Conservation (phyloP, 2,113 vertebrate genomes). For the Anas platyrhynchos region DNA sequence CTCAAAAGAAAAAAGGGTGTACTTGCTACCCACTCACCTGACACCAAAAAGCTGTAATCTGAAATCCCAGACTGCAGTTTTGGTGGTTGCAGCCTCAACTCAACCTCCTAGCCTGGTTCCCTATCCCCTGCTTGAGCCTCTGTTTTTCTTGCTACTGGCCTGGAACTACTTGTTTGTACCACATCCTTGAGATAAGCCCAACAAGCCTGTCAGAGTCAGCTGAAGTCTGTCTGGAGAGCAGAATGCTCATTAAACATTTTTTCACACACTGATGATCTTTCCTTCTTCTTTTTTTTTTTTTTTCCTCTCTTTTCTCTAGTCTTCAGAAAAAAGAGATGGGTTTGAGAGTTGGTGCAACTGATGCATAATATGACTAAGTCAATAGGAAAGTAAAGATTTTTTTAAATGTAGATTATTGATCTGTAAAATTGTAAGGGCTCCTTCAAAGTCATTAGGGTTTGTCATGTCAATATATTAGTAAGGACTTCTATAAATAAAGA, state of each 20-base stretch:
- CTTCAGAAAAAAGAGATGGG: background rate
- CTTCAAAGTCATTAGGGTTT: constrained; percentile 12
- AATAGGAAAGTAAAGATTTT: constrained; percentile 49
- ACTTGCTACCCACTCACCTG: background rate
- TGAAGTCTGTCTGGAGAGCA: constrained; percentile 2
- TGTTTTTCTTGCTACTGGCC: background rate
- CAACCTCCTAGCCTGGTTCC: background rate
- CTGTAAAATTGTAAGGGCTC: constrained; percentile 8
- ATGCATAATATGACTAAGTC: background rate
- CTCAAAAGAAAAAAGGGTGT: background rate
- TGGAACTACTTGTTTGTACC: background rate
- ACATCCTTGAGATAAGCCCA: background rate
- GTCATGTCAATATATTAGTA: background rate
- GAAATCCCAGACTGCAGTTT: background rate
- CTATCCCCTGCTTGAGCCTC: background rate
- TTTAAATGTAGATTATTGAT: constrained; percentile 9
- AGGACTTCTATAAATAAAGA: constrained; percentile 33
- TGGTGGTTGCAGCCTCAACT: background rate
- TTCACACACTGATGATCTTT: background rate
- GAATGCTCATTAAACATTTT: constrained; percentile 32
- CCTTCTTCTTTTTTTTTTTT: background rate
- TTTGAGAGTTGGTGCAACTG: background rate
- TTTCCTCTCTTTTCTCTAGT: constrained; percentile 3
- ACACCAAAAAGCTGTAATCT: background rate
- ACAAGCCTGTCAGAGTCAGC: background rate